A percentile compares a stretch with the other conserved stretches of the same genome.
Evolutionary conservation across 2,797 vertebrate genomes (phyloP).

Genomic region (Phoebastria nigripes): DNA sequence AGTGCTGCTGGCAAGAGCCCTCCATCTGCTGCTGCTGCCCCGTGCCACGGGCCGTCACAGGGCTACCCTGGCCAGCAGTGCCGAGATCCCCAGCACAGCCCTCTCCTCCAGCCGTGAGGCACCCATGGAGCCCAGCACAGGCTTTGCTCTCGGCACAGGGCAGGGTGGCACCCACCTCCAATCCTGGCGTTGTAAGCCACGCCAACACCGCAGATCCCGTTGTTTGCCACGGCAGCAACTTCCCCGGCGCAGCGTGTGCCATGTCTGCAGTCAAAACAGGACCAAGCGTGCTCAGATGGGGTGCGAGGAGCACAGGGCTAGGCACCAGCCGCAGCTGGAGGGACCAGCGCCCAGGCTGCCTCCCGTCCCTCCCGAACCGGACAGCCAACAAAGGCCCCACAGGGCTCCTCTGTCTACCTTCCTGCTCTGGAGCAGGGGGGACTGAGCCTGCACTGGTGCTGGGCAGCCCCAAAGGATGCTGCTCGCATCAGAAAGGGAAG

Average conservation of each 20-base stretch:
- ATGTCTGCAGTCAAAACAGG: conserved; percentile 75
- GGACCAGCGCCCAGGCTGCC: background rate
- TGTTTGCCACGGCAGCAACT: conserved; percentile 93
- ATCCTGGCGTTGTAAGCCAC: conserved; percentile 93
- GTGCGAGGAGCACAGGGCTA: accelerated
- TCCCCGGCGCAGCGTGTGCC: conserved; percentile 95
- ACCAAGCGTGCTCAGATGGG: accelerated
- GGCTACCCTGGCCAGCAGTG: background rate
- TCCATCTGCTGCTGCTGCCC: background rate
- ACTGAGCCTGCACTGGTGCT: background rate
- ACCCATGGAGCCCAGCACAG: accelerated
- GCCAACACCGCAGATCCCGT: conserved; percentile 93
- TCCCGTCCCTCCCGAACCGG: accelerated
- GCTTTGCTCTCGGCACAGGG: background rate
- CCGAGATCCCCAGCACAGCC: accelerated
- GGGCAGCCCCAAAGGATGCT: background rate
- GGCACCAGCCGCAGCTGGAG: background rate
- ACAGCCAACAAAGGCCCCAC: accelerated
- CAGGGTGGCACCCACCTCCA: conserved; percentile 34
- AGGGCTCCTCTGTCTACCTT: background rate
- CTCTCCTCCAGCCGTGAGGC: accelerated
- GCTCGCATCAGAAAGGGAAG: accelerated
- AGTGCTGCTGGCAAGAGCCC: accelerated
- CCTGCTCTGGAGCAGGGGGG: background rate
- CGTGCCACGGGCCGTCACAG: accelerated